Evolutionary conservation across 2,113 vertebrate species (phyloP).

Genomic region (Leptodactylus fuscus): DNA sequence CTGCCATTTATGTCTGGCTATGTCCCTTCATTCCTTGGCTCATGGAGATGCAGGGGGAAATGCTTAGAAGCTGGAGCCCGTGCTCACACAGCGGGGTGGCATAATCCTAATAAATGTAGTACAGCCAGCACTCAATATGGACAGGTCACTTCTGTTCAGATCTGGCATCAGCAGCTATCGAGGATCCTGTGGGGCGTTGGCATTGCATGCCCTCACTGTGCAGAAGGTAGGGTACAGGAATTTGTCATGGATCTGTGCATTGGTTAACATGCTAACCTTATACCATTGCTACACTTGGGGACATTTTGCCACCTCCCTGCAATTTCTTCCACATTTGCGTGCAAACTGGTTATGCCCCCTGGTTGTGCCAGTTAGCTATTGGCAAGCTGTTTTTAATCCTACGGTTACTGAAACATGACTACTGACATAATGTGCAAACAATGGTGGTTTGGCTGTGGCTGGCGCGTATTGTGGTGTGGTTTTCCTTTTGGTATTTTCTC

Average conservation of each 20-base stretch:
- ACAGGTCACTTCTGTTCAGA: constrained; percentile 13
- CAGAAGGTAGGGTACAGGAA: constrained; percentile 20
- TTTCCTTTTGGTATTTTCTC: not conserved
- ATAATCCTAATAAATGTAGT: constrained; percentile 20
- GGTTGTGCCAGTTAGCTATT: not conserved
- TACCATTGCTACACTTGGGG: not conserved
- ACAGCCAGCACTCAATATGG: not conserved
- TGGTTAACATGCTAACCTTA: not conserved
- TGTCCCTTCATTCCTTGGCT: not conserved
- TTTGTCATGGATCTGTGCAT: constrained; percentile 8
- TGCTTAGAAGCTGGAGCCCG: not conserved
- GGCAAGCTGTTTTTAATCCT: not conserved
- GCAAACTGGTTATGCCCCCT: not conserved
- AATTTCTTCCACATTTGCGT: not conserved
- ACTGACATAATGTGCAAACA: not conserved
- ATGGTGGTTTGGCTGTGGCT: not conserved
- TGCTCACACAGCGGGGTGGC: not conserved
- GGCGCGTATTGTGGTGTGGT: not conserved
- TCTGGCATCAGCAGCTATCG: not conserved
- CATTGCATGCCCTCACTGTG: constrained; percentile 15
- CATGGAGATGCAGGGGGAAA: not conserved
- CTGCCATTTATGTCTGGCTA: not conserved
- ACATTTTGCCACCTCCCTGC: not conserved
- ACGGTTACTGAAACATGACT: not conserved
- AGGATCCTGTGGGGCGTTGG: constrained; percentile 48